phyloP scores from a whole-genome alignment of 2,888 invertebrate species.

The Pollenia angustigena region DNA sequence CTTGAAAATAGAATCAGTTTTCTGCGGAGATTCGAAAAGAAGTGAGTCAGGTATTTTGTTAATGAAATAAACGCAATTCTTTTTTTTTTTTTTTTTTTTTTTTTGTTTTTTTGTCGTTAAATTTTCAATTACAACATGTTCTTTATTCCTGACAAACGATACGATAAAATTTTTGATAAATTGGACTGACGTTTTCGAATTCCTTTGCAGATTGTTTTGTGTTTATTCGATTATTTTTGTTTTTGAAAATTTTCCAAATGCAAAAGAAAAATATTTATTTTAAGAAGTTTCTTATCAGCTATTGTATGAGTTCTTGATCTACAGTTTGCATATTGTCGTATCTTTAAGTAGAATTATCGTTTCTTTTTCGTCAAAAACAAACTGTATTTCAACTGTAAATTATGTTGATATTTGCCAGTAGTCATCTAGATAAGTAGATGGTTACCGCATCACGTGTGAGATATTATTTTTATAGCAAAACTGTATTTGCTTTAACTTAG shows the following conservation, averaged over 20 bases:
- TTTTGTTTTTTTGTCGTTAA: no score
- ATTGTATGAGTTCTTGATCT: conserved; percentile 24
- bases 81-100: no score
- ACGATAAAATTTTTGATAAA: no score
- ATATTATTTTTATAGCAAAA: not conserved
- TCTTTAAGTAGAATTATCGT: not conserved
- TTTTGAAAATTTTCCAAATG: no score
- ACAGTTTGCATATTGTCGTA: conserved; percentile 19
- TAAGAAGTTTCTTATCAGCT: conserved; percentile 34
- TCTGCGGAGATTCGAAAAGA: not conserved
- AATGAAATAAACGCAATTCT: not conserved
- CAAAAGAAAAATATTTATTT: not conserved
- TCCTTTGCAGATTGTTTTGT: not conserved
- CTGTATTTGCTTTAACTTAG: no score
- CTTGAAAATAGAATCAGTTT: conserved; percentile 28
- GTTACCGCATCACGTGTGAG: conserved; percentile 40
- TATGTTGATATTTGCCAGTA: conserved; percentile 16
- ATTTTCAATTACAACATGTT: no score
- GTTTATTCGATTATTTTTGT: conserved; percentile 9
- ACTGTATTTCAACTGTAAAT: conserved; percentile 30
- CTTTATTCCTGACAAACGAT: no score
- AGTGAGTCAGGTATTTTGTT: not conserved
- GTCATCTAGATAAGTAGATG: conserved; percentile 12
- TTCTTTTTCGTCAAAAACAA: conserved; percentile 40
- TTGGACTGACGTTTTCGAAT: not conserved